Base-by-base conservation (phyloP, 2,113 vertebrate species). In the Catharus minimus region DNA sequence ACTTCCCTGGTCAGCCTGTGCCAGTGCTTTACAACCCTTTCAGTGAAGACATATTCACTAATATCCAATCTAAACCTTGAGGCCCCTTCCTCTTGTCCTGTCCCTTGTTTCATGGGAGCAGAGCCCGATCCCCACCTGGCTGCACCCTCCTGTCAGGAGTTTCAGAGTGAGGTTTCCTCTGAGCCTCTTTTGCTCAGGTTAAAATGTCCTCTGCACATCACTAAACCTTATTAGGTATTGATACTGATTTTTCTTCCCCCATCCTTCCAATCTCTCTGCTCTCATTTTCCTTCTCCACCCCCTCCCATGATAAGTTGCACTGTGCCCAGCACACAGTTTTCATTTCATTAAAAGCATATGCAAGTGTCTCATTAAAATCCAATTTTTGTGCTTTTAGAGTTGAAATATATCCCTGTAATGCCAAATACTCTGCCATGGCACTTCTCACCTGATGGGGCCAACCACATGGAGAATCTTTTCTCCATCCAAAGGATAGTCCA, bases 391-490 rank as follows among this genome's bases (percentile, higher is more conserved):
- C 23, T 77, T 58, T 62, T 36, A 64, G 30, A 90, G 33, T 15
- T 66, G 39, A 68, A 84, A 78, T 9, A 43, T 0, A 30, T 24
- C 66, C 19, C 61, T 36, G 38, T 19, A 28, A 44, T 32, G 65
- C 23, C 1, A 55, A 58, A 64, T 7, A 43, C 15, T 88, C 32
- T 50, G 67, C 55, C 83, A 20, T 15, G 36, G 41, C 30, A 83
- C 44, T 36, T 96, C 95, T 96, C 69, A 99, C 99, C 99, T 98
- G 97, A 99, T 99, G 10, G 98, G 97, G 88, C 99, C 99, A 90
- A 98, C 98, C 23, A 99, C 97, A 72, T 99, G 99, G 74, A 99
- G 97, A 92, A 99, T 99, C 96, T 99, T 99, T 94, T 98, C 98
- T 77, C 99, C 99, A 91, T 99, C 99, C 95, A 99, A 94, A 47